Conservation (phyloP, 1,140 invertebrate species). For the Fopius arisanus region DNA sequence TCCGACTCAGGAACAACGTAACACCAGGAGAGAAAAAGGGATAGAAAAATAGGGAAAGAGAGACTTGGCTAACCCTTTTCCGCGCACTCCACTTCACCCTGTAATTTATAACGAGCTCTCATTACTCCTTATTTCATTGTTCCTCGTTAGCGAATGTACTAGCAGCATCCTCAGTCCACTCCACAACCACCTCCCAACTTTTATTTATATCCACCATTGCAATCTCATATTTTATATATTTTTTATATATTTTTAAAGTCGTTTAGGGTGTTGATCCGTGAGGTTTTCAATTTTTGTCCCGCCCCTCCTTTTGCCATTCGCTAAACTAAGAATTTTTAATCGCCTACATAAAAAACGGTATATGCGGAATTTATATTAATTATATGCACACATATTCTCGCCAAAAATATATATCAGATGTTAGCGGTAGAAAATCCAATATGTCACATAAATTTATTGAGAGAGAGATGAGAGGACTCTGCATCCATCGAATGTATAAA, state of each 20-base stretch:
- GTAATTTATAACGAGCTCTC: constrained; percentile 45
- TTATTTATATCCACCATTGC: not conserved
- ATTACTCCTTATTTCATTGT: constrained; percentile 43
- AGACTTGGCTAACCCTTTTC: not conserved
- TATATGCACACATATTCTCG: no score
- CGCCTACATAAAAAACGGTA: no score
- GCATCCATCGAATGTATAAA: no score
- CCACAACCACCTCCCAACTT: not conserved
- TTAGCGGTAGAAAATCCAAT: no score
- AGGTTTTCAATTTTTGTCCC: no score
- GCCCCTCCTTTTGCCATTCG: no score
- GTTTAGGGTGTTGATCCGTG: not conserved
- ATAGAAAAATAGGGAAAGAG: not conserved
- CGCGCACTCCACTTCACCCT: constrained; percentile 3
- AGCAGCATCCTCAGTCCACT: not conserved
- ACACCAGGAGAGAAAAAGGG: not conserved
- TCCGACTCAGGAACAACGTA: not conserved
- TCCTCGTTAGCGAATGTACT: constrained; percentile 42
- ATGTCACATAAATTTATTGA: no score
- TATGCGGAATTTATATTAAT: no score
- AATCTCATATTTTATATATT: not conserved
- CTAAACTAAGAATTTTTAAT: no score
- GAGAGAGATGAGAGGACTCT: no score
- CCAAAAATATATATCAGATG: no score
- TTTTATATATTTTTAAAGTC: not conserved